These are phyloP conservation scores for Bagarius yarrelli DNA, from an alignment of 2,113 vertebrate genomes.

Conservation along the genomic window DNA sequence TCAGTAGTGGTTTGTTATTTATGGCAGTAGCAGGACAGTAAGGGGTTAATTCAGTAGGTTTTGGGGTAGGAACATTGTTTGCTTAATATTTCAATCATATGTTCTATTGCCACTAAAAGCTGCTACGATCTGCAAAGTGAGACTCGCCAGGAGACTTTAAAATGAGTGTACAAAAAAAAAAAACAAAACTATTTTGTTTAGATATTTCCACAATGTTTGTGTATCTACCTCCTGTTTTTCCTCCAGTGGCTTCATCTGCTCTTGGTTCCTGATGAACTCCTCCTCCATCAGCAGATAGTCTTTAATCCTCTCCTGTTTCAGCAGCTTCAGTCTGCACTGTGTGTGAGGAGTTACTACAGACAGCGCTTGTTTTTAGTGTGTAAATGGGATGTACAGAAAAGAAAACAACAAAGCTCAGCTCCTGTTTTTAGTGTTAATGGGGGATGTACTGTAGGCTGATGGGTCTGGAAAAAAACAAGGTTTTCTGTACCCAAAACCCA, in stretches of 20 bases:
- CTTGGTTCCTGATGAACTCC: conserved; percentile 98
- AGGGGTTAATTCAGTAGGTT: too few relatives aligned
- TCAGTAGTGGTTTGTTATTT: too few relatives aligned
- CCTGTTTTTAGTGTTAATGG: neutral
- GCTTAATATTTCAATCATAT: too few relatives aligned
- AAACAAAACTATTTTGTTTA: too few relatives aligned
- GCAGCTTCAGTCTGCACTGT: conserved; percentile 90
- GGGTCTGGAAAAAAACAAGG: neutral
- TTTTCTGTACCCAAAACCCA: conserved; percentile 85
- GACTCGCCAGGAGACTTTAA: too few relatives aligned
- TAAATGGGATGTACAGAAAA: too few relatives aligned
- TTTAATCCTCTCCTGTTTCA: conserved; percentile 96
- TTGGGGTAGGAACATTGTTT: too few relatives aligned
- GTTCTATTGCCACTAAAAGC: too few relatives aligned
- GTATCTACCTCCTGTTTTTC: conserved; percentile 92
- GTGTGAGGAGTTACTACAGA: conserved; percentile 92
- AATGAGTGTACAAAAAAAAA: too few relatives aligned
- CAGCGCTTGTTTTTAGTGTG: too few relatives aligned
- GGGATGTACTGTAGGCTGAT: neutral
- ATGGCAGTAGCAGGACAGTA: too few relatives aligned
- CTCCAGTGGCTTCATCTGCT: conserved; percentile 98
- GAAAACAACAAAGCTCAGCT: neutral
- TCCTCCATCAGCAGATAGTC: conserved; percentile 98
- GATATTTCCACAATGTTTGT: neutral
- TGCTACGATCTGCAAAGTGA: too few relatives aligned